These are phyloP conservation scores for Lymantria monacha DNA, from an alignment of 2,888 invertebrate genomes.

Conservation along the genomic window DNA sequence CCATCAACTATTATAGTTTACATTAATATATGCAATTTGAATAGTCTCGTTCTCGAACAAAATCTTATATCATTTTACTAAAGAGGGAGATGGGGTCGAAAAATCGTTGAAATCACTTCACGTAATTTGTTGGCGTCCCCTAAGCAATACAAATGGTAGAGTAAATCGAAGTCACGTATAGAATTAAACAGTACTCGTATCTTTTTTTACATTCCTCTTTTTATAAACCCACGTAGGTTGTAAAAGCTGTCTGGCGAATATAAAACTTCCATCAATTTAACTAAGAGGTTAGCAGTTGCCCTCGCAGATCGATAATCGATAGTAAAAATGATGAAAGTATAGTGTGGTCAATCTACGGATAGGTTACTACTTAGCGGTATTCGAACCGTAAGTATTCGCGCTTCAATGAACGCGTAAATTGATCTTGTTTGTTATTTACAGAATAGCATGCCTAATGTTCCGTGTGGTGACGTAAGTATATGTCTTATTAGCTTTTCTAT, in stretches of 20 bases:
- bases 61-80: too few relatives aligned
- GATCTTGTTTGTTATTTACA: background rate
- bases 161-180: slow-evolving; percentile 14
- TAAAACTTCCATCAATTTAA: background rate
- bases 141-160: slow-evolving; percentile 18
- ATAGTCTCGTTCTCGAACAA: too few relatives aligned
- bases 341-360: background rate
- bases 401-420: background rate
- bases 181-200: slow-evolving; percentile 1
- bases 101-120: too few relatives aligned
- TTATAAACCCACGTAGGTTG: background rate
- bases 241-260: background rate
- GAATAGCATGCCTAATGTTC: too few relatives aligned
- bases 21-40: too few relatives aligned
- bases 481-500: too few relatives aligned
- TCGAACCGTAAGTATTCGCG: background rate
- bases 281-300: background rate
- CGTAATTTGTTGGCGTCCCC: slow-evolving; percentile 7
- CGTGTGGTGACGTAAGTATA: slow-evolving; percentile 25
- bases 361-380: background rate
- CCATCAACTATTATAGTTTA: too few relatives aligned
- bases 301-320: background rate
- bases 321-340: background rate
- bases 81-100: too few relatives aligned
- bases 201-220: background rate